Evolutionary conservation across 1,140 invertebrate species (phyloP), one percentile per base, ranked within the genome.

Genomic region (Drosophila lini): DNA sequence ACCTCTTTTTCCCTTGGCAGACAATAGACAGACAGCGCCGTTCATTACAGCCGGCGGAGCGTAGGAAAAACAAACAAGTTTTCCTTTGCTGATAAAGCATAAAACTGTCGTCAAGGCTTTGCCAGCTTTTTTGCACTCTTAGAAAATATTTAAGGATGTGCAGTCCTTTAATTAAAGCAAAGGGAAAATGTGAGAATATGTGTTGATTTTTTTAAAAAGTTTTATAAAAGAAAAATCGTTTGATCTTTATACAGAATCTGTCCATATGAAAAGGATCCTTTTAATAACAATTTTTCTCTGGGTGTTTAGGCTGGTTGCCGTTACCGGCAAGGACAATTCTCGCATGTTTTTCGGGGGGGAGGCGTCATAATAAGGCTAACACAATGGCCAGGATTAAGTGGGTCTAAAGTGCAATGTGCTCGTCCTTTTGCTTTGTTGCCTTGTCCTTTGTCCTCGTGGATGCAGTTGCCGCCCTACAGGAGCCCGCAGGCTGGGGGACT

Each of bases 341-440:
- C 56, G 53, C 47, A 36, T 47, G 74, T 41, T 65, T 60, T 50
- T 48, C 11, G 25, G 8, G 38, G 50, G 68, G 61, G 56, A 58
- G 61, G 68, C 77, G 65, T 75, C 69, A 90, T 88, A 88, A 88
- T 88, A 88, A 71, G 80, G 83, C 77, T 68, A 84, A 81, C 74
- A 88, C 84, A 88, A 88, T 88, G 78, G 62, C 65, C 64, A 63
- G 80, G 84, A 88, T 89, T 88, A 88, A 88, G 84, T 88, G 84
- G 77, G 74, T 77, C 68, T 71, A 88, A 50, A 83, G 77, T 83
- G 80, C 80, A 79, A 60, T 74, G 62, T 69, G 45, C 70, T 41
- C 48, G 52, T 52, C 44, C 69, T 28, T 60, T 60, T 56, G 47
- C 64, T 63, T 55, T 55, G 52, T 55, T 55, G 52, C 34, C 52